Base-by-base conservation (phyloP, 1,140 invertebrate species). In the Drosophila kanapiae region DNA sequence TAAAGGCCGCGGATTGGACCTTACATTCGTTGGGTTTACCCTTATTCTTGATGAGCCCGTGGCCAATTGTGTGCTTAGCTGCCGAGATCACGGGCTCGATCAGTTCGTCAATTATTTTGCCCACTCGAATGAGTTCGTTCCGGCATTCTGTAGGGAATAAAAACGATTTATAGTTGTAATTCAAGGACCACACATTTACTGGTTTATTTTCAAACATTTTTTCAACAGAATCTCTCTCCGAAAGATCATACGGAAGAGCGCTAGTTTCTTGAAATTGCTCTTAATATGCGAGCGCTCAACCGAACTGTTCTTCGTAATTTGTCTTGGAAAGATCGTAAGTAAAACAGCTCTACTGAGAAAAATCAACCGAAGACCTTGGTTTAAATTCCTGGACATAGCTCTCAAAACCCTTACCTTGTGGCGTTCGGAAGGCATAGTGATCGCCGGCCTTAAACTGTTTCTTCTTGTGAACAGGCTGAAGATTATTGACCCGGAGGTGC, bases 51-150 rank as follows among this genome's bases (percentile, higher is more conserved):
- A 69, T 29, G 0, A 43, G 60, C 1, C 58, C 65, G 5, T 82
- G 78, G 6, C 78, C 71, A 11, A 14, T 33, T 8, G 70, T 82
- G 10, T 61, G 0, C 4, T 76, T 8, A 1, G 91, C 91, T 43
- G 64, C 67, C 10, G 68, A 29, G 1, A 92, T 8, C 10, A 79
- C 72, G 6, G 92, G 91, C 7, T 80, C 78, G 7, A 93, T 81
- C 48, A 93, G 51, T 29, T 85, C 37, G 35, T 92, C 92, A 48
- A 93, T 93, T 33, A 91, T 68, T 51, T 91, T 91, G 6, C 92
- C 91, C 56, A 92, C 76, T 11, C 91, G 75, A n/a, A 80, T 59
- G 7, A 93, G 53, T 29, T 93, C 92, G 48, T 90, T 86, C 7
- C 91, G 84, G 49, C 92, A 91, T 56, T 92, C 92, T 92, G 11